Conservation (phyloP, 1,140 invertebrate species). For the Phortica variegata region DNA sequence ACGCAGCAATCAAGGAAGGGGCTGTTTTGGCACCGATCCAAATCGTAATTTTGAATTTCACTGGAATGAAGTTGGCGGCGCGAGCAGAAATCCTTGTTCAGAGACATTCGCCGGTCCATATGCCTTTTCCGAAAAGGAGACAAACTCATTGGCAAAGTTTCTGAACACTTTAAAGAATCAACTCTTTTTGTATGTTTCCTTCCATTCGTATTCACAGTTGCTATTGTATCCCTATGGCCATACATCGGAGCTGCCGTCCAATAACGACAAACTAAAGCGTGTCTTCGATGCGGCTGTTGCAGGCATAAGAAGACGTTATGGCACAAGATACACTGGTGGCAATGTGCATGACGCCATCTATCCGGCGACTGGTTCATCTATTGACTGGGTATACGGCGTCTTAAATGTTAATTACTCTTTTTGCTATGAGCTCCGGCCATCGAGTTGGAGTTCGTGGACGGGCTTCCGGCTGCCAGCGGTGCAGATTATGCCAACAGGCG, state of each 20-base stretch:
- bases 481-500: constrained; percentile 65
- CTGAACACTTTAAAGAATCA: constrained; percentile 18
- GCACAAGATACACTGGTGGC: constrained; percentile 64
- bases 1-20: constrained; percentile 57
- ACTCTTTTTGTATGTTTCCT: constrained; percentile 60
- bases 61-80: constrained; percentile 68
- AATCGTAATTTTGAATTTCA: constrained; percentile 76
- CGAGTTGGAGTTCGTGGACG: constrained; percentile 57
- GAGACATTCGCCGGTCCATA: constrained; percentile 69
- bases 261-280: constrained; percentile 63
- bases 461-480: constrained; percentile 71
- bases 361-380: constrained; percentile 64
- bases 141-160: constrained; percentile 56
- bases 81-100: constrained; percentile 66
- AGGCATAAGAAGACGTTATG: constrained; percentile 63
- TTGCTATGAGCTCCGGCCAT: constrained; percentile 70
- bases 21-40: constrained; percentile 69
- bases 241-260: constrained; percentile 60
- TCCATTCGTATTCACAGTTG: constrained; percentile 77
- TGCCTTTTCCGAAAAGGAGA: constrained; percentile 75
- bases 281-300: constrained; percentile 64
- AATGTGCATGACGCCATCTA: constrained; percentile 45
- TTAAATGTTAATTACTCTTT: constrained; percentile 67
- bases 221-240: constrained; percentile 73
- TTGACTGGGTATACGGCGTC: constrained; percentile 69